Base-by-base conservation (phyloP, 2,113 vertebrate genomes). In the Tichodroma muraria region DNA sequence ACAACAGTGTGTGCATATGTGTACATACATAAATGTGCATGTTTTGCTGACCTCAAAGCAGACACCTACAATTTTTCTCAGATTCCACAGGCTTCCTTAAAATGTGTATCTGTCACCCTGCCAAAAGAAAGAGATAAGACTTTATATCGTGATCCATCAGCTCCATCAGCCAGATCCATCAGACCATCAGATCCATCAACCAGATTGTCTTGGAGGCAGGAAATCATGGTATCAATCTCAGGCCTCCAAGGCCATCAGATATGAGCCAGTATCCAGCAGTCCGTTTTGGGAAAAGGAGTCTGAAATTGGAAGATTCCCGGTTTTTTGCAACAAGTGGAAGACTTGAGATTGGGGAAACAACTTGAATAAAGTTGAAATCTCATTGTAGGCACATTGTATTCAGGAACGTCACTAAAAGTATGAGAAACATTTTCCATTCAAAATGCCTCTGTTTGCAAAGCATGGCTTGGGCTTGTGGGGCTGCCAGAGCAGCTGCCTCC, bases 1-100 rank as follows among this genome's bases (percentile, higher is more conserved):
- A n/a, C n/a, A n/a, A n/a, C n/a, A n/a, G 2, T 4, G 11, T 16
- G 13, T 33, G 9, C n/a, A 12, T 70, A 3, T 19, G 10, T 8
- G 7, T 18, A n/a, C 24, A 31, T 42, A 35, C 8, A 50, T 20
- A 52, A 70, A 35, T 30, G 7, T 66, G 4, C 7, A 28, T 44
- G 21, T n/a, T 79, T 70, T 66, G 20, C 27, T 71, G 24, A 81
- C 37, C 22, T 71, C 23, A 50, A 45, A 90, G 24, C 28, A 56
- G 21, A 19, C 13, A 35, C 47, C 22, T 64, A 49, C 10, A 19
- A 11, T 31, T 84, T 65, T 56, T 30, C 37, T 57, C 11, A 40
- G 8, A 8, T 83, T 65, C 14, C 30, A 57, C 11, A 42, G 6
- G 15, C 11, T 78, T 45, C 33, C 44, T 54, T 37, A 78, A 82